phyloP scores from a whole-genome alignment of 2,888 invertebrate genomes.

The Acrocyrtus sp. region DNA sequence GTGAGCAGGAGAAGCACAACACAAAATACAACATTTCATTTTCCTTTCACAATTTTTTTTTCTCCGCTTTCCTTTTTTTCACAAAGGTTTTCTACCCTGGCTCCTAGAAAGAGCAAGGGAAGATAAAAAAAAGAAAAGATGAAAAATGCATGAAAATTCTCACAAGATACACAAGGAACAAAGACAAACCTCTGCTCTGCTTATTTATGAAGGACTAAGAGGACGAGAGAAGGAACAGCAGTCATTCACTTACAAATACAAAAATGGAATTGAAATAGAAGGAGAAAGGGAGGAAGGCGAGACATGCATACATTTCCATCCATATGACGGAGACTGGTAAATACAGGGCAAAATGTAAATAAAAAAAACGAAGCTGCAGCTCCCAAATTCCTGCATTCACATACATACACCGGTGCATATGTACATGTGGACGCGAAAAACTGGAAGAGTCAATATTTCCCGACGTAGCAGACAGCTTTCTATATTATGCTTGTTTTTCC shows the following conservation, averaged over 20 bases:
- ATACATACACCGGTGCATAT: not conserved
- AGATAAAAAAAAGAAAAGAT: not conserved
- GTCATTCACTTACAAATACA: not conserved
- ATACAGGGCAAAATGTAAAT: not conserved
- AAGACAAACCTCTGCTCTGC: not conserved
- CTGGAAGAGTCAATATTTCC: not conserved
- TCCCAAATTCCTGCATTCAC: not conserved
- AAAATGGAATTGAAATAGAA: not conserved
- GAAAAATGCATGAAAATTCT: constrained; percentile 7
- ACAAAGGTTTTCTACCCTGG: not conserved
- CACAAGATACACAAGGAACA: not conserved
- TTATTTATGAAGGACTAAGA: not conserved
- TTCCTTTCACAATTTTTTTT: not conserved
- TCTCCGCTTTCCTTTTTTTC: not conserved
- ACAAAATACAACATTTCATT: not conserved
- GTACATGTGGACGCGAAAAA: not conserved
- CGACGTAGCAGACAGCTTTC: not conserved
- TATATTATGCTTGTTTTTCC: not conserved
- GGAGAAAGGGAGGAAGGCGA: too few species aligned
- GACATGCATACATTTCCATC: not conserved
- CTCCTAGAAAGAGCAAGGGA: not conserved
- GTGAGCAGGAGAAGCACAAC: not conserved
- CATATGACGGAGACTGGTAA: not conserved
- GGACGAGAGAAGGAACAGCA: not conserved
- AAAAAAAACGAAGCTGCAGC: not conserved